Percentiles rank a stretch among this genome's conserved stretches.
These are phyloP conservation scores for Parnassius glacialis DNA, from an alignment of 2,888 invertebrate species.

Conservation along the genomic window DNA sequence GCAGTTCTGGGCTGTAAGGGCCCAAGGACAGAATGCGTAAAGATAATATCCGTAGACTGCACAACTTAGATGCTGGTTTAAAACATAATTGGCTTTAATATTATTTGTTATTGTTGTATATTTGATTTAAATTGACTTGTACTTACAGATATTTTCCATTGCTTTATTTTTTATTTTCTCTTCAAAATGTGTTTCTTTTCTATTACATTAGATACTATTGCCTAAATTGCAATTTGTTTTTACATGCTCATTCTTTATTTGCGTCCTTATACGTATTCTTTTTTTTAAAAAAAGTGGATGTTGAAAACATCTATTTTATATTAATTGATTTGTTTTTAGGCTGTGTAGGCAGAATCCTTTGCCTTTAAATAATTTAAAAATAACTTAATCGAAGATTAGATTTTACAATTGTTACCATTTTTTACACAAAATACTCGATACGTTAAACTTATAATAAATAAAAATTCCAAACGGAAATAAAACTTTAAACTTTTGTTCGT, in stretches of 20 bases:
- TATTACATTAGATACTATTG: neutral
- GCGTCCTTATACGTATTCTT: slow-evolving; percentile 1
- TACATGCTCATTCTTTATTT: neutral
- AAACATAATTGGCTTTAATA: neutral
- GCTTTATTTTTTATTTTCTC: neutral
- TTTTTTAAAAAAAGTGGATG: slow-evolving; percentile 15
- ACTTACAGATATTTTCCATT: slow-evolving; percentile 13
- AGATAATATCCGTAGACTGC: neutral
- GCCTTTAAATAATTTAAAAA: neutral
- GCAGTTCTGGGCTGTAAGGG: slow-evolving; percentile 85
- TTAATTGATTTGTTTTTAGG: too few species aligned
- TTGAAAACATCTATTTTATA: slow-evolving; percentile 17
- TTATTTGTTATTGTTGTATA: slow-evolving; percentile 8
- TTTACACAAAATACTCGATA: slow-evolving; percentile 6
- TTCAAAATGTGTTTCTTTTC: neutral
- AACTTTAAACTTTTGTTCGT: slow-evolving; percentile 4
- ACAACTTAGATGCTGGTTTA: slow-evolving; percentile 11
- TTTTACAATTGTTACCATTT: slow-evolving; percentile 20
- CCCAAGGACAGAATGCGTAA: slow-evolving; percentile 31
- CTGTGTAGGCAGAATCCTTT: too few species aligned
- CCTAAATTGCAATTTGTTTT: neutral
- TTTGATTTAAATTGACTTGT: slow-evolving; percentile 4
- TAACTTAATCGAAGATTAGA: slow-evolving; percentile 14
- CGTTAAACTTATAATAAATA: slow-evolving; percentile 1
- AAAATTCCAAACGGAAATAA: slow-evolving; percentile 12